These are phyloP conservation scores for Schizaphis graminum DNA, from an alignment of 2,888 invertebrate species.

Conservation along the genomic window DNA sequence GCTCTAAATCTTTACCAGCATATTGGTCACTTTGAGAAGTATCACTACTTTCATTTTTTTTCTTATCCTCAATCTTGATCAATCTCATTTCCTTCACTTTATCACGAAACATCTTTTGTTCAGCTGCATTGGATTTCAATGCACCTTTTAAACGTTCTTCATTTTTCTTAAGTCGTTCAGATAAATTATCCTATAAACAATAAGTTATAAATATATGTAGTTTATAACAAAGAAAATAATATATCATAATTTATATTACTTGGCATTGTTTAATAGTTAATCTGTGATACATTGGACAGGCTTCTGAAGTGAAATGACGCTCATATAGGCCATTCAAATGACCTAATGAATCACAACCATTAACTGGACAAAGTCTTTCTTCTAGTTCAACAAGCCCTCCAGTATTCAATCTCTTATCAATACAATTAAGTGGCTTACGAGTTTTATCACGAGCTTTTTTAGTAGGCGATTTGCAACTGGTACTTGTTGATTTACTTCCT, in stretches of 20 bases:
- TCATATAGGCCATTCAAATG: constrained; percentile 86
- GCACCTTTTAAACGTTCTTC: constrained; percentile 71
- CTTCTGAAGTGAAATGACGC: constrained; percentile 89
- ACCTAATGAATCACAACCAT: constrained; percentile 88
- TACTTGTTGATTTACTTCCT: constrained; percentile 72
- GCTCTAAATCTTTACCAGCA: constrained; percentile 71
- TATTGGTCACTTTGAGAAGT: constrained; percentile 62
- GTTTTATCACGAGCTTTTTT: constrained; percentile 73
- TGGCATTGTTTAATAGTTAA: constrained; percentile 80
- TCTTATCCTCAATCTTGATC: constrained; percentile 70
- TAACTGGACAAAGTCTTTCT: constrained; percentile 86
- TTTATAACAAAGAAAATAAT: neutral
- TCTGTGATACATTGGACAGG: constrained; percentile 94
- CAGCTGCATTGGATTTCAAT: constrained; percentile 68
- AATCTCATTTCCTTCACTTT: constrained; percentile 73
- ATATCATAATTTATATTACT: constrained; percentile 71
- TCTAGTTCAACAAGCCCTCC: constrained; percentile 70
- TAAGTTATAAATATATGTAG: neutral
- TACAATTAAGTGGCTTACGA: constrained; percentile 66
- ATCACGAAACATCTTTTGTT: constrained; percentile 74
- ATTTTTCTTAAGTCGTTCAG: constrained; percentile 76
- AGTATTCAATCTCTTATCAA: constrained; percentile 66
- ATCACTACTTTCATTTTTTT: constrained; percentile 70
- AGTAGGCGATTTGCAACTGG: constrained; percentile 69
- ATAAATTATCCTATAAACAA: constrained; percentile 72